Conservation (phyloP, 2,888 invertebrate species). For the Acleris cristana region DNA sequence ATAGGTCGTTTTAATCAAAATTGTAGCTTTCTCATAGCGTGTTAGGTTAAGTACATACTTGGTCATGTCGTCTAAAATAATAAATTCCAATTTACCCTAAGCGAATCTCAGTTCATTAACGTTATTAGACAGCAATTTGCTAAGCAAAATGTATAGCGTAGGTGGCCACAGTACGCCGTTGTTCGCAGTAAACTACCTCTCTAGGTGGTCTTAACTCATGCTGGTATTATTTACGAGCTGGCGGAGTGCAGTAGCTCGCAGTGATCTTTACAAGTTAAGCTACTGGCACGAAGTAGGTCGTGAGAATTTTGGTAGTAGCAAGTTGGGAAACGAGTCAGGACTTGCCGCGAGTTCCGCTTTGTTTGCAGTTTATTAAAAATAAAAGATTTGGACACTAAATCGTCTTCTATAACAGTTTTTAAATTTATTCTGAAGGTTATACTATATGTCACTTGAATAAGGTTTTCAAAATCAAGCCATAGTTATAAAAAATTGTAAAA, state of each 20-base stretch:
- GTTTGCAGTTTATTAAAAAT: too few species aligned
- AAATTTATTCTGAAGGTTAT: too few species aligned
- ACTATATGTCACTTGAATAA: too few species aligned
- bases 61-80: constrained; percentile 4
- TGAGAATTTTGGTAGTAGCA: constrained; percentile 17
- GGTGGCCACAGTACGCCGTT: constrained; percentile 75
- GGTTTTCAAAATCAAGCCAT: too few species aligned
- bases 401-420: not conserved
- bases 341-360: not conserved
- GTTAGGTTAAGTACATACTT: too few species aligned
- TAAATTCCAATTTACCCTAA: constrained; percentile 28
- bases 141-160: constrained; percentile 80
- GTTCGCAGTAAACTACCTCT: constrained; percentile 78
- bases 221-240: constrained; percentile 78
- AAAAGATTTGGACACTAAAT: not conserved
- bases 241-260: constrained; percentile 62
- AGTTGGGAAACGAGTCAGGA: constrained; percentile 6
- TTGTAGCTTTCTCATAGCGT: too few species aligned
- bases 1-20: too few species aligned
- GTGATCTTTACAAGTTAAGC: constrained; percentile 40
- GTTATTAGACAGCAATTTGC: constrained; percentile 83
- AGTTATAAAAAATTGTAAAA: too few species aligned
- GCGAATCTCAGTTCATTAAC: constrained; percentile 72
- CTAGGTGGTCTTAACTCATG: constrained; percentile 81
- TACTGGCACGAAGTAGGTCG: constrained; percentile 29